Evolutionary conservation across 2,888 invertebrate species (phyloP).

Genomic region (Sicus ferrugineus): DNA sequence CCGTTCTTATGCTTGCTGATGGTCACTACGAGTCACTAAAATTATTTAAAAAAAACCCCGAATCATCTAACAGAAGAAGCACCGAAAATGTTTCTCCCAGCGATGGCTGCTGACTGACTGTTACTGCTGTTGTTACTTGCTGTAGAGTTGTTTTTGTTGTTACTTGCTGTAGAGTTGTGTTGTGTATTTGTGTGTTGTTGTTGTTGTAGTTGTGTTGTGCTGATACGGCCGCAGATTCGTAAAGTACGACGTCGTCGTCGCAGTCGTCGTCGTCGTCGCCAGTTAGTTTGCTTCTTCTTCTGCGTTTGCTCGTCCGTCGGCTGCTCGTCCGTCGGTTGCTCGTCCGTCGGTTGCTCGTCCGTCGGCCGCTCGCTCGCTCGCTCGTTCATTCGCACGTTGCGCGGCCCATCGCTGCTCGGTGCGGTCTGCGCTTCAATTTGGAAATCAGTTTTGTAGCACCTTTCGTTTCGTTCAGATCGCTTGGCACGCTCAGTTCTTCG

Average conservation of each 20-base stretch:
- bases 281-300: too few relatives aligned
- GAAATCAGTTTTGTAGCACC: constrained; percentile 58
- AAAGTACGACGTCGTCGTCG: too few relatives aligned
- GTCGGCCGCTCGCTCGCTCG: constrained; percentile 23
- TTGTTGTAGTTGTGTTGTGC: constrained; percentile 35
- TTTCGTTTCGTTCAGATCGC: constrained; percentile 60
- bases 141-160: background rate
- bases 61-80: constrained; percentile 23
- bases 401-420: constrained; percentile 23
- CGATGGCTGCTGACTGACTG: background rate
- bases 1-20: background rate
- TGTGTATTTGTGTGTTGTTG: constrained; percentile 2
- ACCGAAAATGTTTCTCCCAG: constrained; percentile 8
- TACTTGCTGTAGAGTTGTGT: background rate
- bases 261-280: too few relatives aligned
- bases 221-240: constrained; percentile 39
- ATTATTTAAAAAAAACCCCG: background rate
- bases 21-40: background rate
- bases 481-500: constrained; percentile 30
- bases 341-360: constrained; percentile 34
- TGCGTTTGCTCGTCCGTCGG: constrained; percentile 36
- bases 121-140: background rate
- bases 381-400: constrained; percentile 25
- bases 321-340: constrained; percentile 33
- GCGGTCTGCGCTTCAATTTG: constrained; percentile 33